Conservation (phyloP, 2,797 vertebrate species). For the Oophaga sylvatica region DNA sequence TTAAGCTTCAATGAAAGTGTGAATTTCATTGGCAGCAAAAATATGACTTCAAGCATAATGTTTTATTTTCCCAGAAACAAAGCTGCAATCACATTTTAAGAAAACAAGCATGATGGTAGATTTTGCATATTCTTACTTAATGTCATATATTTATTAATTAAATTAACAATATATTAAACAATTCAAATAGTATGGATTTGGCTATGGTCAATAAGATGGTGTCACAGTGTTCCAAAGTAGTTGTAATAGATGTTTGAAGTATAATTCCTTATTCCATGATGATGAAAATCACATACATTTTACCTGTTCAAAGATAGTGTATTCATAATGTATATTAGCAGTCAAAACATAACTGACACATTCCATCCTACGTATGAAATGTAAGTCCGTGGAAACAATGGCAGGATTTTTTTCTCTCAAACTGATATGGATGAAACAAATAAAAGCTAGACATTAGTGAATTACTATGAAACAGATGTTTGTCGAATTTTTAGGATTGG, state of each 20-base stretch:
- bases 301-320: not conserved
- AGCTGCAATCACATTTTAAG: slow-evolving; percentile 33
- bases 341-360: not conserved
- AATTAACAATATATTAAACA: not conserved
- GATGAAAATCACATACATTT: no score
- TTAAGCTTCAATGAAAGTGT: slow-evolving; percentile 52
- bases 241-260: not conserved
- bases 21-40: slow-evolving; percentile 54
- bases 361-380: no score
- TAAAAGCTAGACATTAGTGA: no score
- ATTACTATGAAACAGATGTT: no score
- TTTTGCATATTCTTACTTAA: not conserved
- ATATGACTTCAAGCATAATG: slow-evolving; percentile 37
- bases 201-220: not conserved
- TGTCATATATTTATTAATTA: not conserved
- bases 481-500: no score
- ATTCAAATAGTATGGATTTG: not conserved
- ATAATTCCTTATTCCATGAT: not conserved
- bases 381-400: no score
- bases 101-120: slow-evolving; percentile 27
- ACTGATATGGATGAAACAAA: no score
- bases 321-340: not conserved
- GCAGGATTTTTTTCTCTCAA: no score
- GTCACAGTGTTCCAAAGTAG: not conserved
- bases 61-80: slow-evolving; percentile 22